Percentiles rank a stretch among this genome's conserved stretches.
These are phyloP conservation scores for Tinamus major DNA, from an alignment of 2,797 vertebrate species.

Conservation along the genomic window DNA sequence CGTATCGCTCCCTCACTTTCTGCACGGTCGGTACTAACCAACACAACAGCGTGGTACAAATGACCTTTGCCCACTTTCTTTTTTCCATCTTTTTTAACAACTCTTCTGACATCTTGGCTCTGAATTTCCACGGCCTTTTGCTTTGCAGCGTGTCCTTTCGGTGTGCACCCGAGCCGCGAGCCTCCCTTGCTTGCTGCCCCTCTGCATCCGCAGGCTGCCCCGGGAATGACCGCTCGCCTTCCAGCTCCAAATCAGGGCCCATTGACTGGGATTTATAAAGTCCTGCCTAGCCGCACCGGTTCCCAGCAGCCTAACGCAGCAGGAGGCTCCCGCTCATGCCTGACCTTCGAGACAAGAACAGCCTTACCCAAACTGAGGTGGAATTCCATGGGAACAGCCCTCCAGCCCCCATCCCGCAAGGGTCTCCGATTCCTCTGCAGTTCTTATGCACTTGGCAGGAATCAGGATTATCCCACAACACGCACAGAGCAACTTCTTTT, in stretches of 20 bases:
- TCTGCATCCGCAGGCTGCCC: not conserved
- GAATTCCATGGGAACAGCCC: not conserved
- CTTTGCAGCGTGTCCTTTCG: not conserved
- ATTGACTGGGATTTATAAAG: not conserved
- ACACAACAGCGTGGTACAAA: not conserved
- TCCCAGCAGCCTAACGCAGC: not conserved
- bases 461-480: not conserved
- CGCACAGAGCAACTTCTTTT: not conserved
- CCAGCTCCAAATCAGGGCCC: not conserved
- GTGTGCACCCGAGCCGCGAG: no score
- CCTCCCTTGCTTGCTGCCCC: not conserved
- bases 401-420: not conserved
- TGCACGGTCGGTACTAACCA: no score
- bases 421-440: not conserved
- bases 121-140: not conserved
- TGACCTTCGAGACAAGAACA: not conserved
- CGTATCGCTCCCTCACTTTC: rapidly evolving
- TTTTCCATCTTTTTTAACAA: not conserved
- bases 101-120: not conserved
- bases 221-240: not conserved
- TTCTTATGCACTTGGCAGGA: not conserved
- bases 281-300: not conserved
- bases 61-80: not conserved
- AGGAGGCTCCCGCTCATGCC: rapidly evolving
- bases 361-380: rapidly evolving